phyloP scores from a whole-genome alignment of 1,140 invertebrate species.

The Plutomurus gul region DNA sequence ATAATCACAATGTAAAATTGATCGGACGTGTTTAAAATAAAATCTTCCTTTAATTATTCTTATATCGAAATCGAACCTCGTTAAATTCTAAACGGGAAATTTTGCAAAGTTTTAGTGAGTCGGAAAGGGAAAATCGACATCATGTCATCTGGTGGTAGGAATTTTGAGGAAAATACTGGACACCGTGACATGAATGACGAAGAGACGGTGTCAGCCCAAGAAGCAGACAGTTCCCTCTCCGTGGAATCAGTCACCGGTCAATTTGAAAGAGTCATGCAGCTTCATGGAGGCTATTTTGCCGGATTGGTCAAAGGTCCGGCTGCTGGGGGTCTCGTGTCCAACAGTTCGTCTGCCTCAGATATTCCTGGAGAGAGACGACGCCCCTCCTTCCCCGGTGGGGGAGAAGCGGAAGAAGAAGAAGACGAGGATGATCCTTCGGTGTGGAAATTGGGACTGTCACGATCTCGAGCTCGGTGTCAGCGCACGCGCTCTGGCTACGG shows the following conservation, averaged over 20 bases:
- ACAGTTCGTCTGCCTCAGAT: background rate
- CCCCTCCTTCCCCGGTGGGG: no score
- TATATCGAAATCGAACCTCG: background rate
- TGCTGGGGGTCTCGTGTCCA: background rate
- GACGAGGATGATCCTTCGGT: background rate
- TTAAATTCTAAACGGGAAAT: conserved; percentile 22
- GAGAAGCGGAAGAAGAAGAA: background rate
- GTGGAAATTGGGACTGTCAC: background rate
- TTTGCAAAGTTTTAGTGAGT: background rate
- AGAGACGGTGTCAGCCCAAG: no score
- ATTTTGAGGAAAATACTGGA: background rate
- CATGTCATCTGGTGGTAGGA: background rate
- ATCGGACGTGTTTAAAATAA: background rate
- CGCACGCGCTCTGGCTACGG: no score
- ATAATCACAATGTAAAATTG: conserved; percentile 1
- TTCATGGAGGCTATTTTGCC: background rate
- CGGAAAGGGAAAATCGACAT: background rate
- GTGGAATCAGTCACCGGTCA: background rate
- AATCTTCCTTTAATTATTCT: conserved; percentile 1
- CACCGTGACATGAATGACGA: background rate
- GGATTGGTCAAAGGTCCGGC: background rate
- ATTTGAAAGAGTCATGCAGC: background rate
- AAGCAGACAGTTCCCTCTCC: background rate
- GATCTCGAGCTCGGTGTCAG: background rate
- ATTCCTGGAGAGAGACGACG: background rate